Conservation (phyloP, 2,888 invertebrate species). For the Morpho deidamia region DNA sequence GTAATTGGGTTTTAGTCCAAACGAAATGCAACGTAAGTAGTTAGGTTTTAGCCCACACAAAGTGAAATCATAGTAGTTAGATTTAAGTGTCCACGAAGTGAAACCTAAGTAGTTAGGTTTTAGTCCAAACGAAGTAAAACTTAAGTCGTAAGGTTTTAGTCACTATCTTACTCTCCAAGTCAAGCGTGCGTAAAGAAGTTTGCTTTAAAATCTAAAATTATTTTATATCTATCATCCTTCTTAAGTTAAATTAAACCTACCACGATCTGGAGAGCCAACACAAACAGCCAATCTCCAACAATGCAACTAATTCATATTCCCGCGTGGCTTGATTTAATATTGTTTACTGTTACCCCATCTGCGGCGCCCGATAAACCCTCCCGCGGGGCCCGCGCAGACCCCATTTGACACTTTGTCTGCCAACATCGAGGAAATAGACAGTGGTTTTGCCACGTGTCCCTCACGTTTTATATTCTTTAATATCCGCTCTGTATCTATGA, state of each 20-base stretch:
- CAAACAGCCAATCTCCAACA: slow-evolving; percentile 6
- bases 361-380: slow-evolving; percentile 34
- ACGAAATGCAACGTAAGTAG: no score
- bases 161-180: no score
- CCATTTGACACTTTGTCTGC: slow-evolving; percentile 2
- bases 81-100: no score
- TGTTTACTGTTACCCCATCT: slow-evolving; percentile 30
- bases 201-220: no score
- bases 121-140: no score
- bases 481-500: background rate
- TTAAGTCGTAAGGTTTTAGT: no score
- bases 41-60: no score
- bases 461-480: slow-evolving; percentile 1
- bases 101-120: no score
- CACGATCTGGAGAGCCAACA: background rate
- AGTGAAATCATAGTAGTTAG: no score
- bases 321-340: slow-evolving; percentile 30
- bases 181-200: no score
- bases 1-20: no score
- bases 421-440: slow-evolving; percentile 2
- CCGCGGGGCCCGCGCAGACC: slow-evolving; percentile 14
- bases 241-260: background rate
- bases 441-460: slow-evolving; percentile 1
- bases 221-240: no score
- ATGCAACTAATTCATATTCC: slow-evolving; percentile 34